Percentiles rank a stretch among this genome's conserved stretches.
Evolutionary conservation across 2,113 vertebrate species (phyloP).

Genomic region (Pica pica): DNA sequence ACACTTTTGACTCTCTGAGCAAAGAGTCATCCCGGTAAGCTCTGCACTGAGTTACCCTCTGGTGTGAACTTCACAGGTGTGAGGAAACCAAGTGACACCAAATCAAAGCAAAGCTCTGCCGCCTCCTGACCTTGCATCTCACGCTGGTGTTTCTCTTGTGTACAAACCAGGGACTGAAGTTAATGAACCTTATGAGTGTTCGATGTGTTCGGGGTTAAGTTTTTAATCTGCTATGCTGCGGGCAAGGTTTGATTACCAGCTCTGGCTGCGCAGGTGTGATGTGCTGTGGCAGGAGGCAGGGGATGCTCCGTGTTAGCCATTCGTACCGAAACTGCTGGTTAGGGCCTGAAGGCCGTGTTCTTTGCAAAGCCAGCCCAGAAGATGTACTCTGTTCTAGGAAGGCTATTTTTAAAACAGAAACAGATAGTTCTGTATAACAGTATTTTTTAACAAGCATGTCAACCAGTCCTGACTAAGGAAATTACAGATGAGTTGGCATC

Average conservation of each 20-base stretch:
- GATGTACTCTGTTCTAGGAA: background rate
- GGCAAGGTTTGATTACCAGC: background rate
- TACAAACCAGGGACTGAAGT: background rate
- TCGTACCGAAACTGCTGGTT: background rate
- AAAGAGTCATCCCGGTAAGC: background rate
- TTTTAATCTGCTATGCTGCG: background rate
- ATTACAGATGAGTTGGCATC: background rate
- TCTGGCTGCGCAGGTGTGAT: accelerated
- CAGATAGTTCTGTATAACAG: background rate
- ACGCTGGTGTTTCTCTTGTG: background rate
- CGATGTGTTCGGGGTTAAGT: background rate
- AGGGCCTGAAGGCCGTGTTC: accelerated
- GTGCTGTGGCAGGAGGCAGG: background rate
- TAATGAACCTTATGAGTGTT: background rate
- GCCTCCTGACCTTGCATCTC: background rate
- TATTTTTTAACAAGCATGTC: background rate
- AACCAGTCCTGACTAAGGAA: background rate
- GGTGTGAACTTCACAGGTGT: accelerated
- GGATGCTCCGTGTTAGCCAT: background rate
- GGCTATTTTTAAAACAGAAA: background rate
- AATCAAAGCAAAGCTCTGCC: background rate
- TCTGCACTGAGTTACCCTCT: background rate
- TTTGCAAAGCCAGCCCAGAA: background rate
- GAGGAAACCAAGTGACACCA: accelerated
- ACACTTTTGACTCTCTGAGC: background rate